Base-by-base conservation (phyloP, 2,888 invertebrate genomes). In the Cosmopolites sordidus region DNA sequence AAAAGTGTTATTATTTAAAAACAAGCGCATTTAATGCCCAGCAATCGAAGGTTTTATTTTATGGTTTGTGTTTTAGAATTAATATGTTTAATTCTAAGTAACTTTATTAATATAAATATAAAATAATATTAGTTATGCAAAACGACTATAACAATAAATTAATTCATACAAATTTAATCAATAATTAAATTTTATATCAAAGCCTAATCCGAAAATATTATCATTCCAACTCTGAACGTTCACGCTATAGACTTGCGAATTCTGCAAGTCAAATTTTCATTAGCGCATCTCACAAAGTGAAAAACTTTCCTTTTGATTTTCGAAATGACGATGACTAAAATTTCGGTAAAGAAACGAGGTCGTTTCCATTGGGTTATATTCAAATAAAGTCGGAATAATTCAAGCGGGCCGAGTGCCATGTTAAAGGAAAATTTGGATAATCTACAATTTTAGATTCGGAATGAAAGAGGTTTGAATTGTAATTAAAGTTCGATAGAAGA, bases 181-280 rank as follows among this genome's bases (percentile, higher is more conserved):
- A 22, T 22, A 22, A 22, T 22, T 22, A 3, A 8, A 22, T 22
- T 22, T 22, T 3, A 22, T 22, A 5, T 22, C 4, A 5, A 22
- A 22, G 3, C 8, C 22, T 22, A 8, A 22, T 22, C 22, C 3
- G n/a, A n/a, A n/a, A n/a, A n/a, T n/a, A n/a, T 9, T 27, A 5
- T 27, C 27, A 27, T 27, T 9, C 27, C 27, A 5, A 27, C 9
- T 9, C 27, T 9, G 6, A 27, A 27, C n/a, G 27, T 27, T 27
- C 27, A 27, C 5, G 27, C 9, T 27, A 9, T 27, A 9, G 5
- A 9, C 33, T 33, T 33, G 33, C n/a, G 41, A 41, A 17, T 51
- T 55, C 47, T 55, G 51, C 55, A 55, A 55, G 50, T 55, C 55
- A 55, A 55, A 55, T 55, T 55, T 39, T 55, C 55, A 55, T 55